phyloP scores from a whole-genome alignment of 2,888 invertebrate genomes.

The Chrysolina oricalcia region DNA sequence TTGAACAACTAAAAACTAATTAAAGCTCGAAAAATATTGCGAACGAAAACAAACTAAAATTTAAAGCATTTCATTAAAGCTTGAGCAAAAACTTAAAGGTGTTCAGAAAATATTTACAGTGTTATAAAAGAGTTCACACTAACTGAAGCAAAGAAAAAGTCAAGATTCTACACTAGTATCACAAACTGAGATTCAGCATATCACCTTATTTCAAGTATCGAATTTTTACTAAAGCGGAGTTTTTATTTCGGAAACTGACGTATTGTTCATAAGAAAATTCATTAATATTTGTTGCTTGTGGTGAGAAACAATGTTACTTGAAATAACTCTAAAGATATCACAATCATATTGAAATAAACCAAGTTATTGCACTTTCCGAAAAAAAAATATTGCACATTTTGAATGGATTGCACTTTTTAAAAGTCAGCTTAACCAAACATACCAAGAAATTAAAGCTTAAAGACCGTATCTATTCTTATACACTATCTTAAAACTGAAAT shows the following conservation, averaged over 20 bases:
- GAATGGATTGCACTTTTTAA: slow-evolving; percentile 44
- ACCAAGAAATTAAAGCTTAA: slow-evolving; percentile 19
- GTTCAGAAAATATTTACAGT: slow-evolving; percentile 50
- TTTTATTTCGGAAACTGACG: background rate
- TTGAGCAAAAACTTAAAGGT: slow-evolving; percentile 70
- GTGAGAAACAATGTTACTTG: background rate
- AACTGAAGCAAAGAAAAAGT: slow-evolving; percentile 32
- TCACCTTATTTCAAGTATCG: slow-evolving; percentile 7
- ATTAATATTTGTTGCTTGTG: background rate
- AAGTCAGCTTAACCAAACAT: slow-evolving; percentile 52
- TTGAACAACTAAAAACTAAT: slow-evolving; percentile 37
- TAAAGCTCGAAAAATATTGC: slow-evolving; percentile 42
- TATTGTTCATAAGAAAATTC: background rate
- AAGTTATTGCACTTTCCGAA: slow-evolving; percentile 41
- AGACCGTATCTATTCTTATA: slow-evolving; percentile 2
- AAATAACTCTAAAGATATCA: slow-evolving; percentile 34
- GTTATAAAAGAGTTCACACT: slow-evolving; percentile 49
- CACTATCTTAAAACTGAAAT: slow-evolving; percentile 27
- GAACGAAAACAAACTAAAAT: slow-evolving; percentile 8
- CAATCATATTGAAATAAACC: slow-evolving; percentile 31
- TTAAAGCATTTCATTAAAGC: slow-evolving; percentile 64
- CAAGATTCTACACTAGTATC: slow-evolving; percentile 37
- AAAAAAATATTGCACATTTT: slow-evolving; percentile 44
- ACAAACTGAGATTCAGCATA: slow-evolving; percentile 32
- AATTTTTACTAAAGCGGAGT: background rate